Evolutionary conservation across 2,888 invertebrate species (phyloP), one percentile per base, ranked within the genome.

Genomic region (Gastrophysa polygoni): DNA sequence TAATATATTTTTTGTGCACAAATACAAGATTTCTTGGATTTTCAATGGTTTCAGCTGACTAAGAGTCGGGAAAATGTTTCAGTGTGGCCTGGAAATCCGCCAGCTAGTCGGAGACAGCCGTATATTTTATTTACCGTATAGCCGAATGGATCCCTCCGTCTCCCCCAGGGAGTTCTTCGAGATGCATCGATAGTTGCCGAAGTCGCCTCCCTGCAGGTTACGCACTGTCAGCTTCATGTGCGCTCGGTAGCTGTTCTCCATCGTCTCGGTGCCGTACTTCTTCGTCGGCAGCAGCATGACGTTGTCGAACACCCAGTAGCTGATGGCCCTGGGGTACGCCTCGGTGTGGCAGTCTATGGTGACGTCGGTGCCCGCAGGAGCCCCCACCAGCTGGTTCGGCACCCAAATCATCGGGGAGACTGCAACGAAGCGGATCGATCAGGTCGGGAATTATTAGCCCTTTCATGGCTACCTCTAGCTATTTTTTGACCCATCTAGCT

Each of bases 401-500:
- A 95, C 94, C 91, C 93, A 95, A 79, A 95, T 94, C 92, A 95
- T 93, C 54, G 95, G 95, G 0, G 93, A 91, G 84, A 95, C 95
- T 95, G 84, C 20, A 84, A 83, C 63, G 68, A 70, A 62, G 48
- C 21, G 20, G 16, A 24, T 38, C 38, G 10, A 44, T 57, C 55
- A 57, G 61, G 55, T 57, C 55, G 56, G 61, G 61, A 38, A 51
- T 18, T 51, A 48, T 50, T 47, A 47, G 5, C 4, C 16, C 47
- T 47, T 3, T 7, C 11, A 17, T 11, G 3, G 10, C n/a, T 38
- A 11, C n/a, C n/a, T n/a, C n/a, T n/a, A n/a, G n/a, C n/a, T n/a
- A n/a, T n/a, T n/a, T n/a, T n/a, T n/a, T n/a, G n/a, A n/a, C n/a
- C n/a, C n/a, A n/a, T n/a, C n/a, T n/a, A n/a, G n/a, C n/a, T n/a